phyloP scores from a whole-genome alignment of 1,140 invertebrate species.

The Euwallacea fornicatus region DNA sequence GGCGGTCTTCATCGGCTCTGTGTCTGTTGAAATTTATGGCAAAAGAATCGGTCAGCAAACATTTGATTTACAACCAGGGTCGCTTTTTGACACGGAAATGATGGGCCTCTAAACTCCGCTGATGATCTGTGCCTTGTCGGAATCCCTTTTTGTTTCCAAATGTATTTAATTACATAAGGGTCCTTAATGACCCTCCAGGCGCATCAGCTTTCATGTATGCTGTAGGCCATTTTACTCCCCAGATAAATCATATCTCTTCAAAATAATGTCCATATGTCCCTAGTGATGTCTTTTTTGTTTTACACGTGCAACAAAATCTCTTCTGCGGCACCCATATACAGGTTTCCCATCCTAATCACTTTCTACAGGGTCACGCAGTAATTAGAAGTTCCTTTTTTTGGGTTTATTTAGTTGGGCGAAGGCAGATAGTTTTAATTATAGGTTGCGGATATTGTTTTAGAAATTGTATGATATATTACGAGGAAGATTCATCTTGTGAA shows the following conservation, averaged over 20 bases:
- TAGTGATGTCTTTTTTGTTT: no score
- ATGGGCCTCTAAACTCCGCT: conserved; percentile 3
- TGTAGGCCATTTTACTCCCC: no score
- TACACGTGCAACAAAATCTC: no score
- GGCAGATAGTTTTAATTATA: conserved; percentile 35
- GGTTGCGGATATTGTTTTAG: conserved; percentile 35
- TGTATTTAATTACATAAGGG: conserved; percentile 17
- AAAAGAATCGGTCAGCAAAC: conserved; percentile 24
- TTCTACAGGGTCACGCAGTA: conserved; percentile 18
- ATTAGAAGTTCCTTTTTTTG: conserved; percentile 25
- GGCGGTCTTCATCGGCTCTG: conserved; percentile 14
- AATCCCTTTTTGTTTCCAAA: conserved; percentile 15
- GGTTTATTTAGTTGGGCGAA: conserved; percentile 24
- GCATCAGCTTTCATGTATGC: not conserved
- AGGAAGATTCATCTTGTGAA: conserved; percentile 27
- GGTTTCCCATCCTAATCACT: conserved; percentile 30
- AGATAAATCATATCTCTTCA: no score
- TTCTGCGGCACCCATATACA: not conserved
- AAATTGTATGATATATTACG: conserved; percentile 32
- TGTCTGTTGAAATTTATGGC: conserved; percentile 15
- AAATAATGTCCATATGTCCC: no score
- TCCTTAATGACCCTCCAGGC: not conserved
- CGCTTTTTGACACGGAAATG: conserved; percentile 23
- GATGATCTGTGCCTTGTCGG: conserved; percentile 13
- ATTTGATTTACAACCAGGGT: conserved; percentile 27